Evolutionary conservation across 2,888 invertebrate species (phyloP).

Genomic region (Formica aserva): DNA sequence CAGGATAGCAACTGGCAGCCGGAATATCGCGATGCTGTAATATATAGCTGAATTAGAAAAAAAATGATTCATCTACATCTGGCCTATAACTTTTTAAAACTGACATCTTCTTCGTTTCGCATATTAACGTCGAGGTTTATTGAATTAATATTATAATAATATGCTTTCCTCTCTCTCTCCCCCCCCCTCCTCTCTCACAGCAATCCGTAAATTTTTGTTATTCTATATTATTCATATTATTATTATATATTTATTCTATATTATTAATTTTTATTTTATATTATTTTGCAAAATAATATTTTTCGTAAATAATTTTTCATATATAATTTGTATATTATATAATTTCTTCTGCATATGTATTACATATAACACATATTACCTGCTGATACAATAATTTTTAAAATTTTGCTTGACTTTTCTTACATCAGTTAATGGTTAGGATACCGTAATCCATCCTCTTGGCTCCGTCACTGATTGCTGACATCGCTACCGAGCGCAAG

Average conservation of each 20-base stretch:
- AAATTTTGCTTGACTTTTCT: background rate
- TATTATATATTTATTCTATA: background rate
- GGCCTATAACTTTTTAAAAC: background rate
- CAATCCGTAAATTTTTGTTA: background rate
- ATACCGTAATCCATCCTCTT: conserved; percentile 26
- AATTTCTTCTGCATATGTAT: background rate
- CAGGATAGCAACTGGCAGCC: conserved; percentile 26
- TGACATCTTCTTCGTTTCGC: background rate
- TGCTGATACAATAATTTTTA: background rate
- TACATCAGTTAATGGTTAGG: background rate
- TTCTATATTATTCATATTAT: background rate
- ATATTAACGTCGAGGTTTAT: background rate
- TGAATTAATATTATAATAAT: background rate
- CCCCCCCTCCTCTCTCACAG: background rate
- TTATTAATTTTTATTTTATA: background rate
- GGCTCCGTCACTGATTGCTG: background rate
- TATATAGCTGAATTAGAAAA: background rate
- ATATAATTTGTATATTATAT: background rate
- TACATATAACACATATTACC: background rate
- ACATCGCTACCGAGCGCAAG: background rate
- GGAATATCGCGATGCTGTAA: conserved; percentile 19
- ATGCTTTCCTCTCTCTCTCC: too few species aligned
- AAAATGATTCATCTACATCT: conserved; percentile 12
- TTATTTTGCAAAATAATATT: background rate
- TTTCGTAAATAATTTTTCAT: background rate